Evolutionary conservation across 2,797 vertebrate species (phyloP).

Genomic region (Aulostomus chinensis): DNA sequence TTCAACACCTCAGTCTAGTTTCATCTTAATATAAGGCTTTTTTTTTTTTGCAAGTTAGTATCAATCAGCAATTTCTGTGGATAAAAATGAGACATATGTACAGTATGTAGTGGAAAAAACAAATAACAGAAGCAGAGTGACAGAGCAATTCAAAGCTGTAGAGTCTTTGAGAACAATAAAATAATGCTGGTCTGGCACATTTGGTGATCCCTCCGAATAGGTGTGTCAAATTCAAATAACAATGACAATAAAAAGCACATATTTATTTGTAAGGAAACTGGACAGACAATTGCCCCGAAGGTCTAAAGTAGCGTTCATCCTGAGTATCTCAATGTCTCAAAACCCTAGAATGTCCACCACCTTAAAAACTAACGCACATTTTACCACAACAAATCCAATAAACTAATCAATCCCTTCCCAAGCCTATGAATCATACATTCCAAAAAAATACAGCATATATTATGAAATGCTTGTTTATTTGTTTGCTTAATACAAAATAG

Average conservation of each 20-base stretch:
- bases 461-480: slow-evolving; percentile 63
- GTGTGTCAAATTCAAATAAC: slow-evolving; percentile 28
- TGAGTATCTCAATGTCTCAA: slow-evolving; percentile 36
- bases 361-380: slow-evolving; percentile 22
- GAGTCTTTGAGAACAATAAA: slow-evolving; percentile 41
- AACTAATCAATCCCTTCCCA: slow-evolving; percentile 21
- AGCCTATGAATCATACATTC: slow-evolving; percentile 36
- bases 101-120: slow-evolving; percentile 22
- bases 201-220: slow-evolving; percentile 36
- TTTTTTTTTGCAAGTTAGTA: slow-evolving; percentile 38
- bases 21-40: slow-evolving; percentile 54
- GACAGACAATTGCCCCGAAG: slow-evolving; percentile 22
- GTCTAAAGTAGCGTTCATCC: slow-evolving; percentile 29
- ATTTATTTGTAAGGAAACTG: slow-evolving; percentile 21
- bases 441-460: slow-evolving; percentile 45
- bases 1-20: slow-evolving; percentile 21
- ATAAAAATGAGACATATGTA: slow-evolving; percentile 36
- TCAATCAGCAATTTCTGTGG: slow-evolving; percentile 39
- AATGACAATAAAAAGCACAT: slow-evolving; percentile 19
- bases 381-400: slow-evolving; percentile 23
- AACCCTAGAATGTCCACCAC: slow-evolving; percentile 24
- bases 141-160: slow-evolving; percentile 30
- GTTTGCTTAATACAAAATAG: slow-evolving; percentile 53
- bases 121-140: slow-evolving; percentile 22
- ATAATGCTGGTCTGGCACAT: slow-evolving; percentile 60